Base-by-base conservation (phyloP, 1,140 invertebrate species). In the Zeugodacus cucurbitae region DNA sequence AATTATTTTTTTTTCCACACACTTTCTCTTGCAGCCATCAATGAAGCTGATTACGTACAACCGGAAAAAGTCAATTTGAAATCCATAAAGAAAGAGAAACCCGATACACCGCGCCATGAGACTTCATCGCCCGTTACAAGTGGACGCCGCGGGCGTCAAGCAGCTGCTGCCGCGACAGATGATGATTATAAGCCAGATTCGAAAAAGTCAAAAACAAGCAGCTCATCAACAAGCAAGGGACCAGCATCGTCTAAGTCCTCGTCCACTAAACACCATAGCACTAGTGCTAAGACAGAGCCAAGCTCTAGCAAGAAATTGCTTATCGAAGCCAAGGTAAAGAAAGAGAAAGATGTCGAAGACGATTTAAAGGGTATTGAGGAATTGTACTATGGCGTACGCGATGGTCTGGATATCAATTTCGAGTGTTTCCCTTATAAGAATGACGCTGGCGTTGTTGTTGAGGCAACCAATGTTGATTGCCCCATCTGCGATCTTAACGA, bases 401-500 rank as follows among this genome's bases (percentile, higher is more conserved):
- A 93, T 89, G 92, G 92, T 20, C 87, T 89, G 0, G 92, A 93
- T 29, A 89, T 91, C 58, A 91, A 90, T 88, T 91, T 89, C 58
- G 91, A 93, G 87, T 87, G 89, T 37, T 93, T 93, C 8, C 91
- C 92, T 7, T 92, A 90, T 88, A 91, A 17, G 64, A 90, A 4
- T 90, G 67, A 41, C 2, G 34, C 20, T 14, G 57, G 74, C 14
- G 48, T 29, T 29, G 20, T 34, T 7, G 8, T 88, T 26, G 70
- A 87, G 86, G 64, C 88, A 1, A 48, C 67, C 10, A 67, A 44
- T 67, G 91, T 94, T 14, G 92, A 95, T 93, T 96, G 95, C 89
- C 94, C 94, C 29, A 93, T 96, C 90, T 95, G 96, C 93, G 74
- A 92, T 10, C 90, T 89, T 29, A 90, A 93, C 91, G 89, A 94